Evolutionary conservation across 1,140 invertebrate species (phyloP), one percentile per base, ranked within the genome.

Genomic region (Acromyrmex echinatior): DNA sequence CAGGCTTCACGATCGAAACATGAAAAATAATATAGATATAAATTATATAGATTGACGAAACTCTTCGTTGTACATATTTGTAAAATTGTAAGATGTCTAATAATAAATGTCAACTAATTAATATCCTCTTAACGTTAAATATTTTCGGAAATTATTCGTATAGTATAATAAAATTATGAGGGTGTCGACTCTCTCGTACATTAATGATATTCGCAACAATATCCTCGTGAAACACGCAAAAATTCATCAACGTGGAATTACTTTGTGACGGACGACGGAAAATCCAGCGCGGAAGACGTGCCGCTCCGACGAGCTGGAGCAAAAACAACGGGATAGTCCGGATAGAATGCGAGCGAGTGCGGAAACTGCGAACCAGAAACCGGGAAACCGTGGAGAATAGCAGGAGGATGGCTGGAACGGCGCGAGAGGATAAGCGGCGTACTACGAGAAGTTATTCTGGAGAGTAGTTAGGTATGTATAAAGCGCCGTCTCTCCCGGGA

Each of bases 391-490:
- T 84, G 80, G 80, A 84, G 80, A 84, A 84, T 76, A 21, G 79
- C 31, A 45, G 70, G 80, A 51, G 70, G 31, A 70, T 35, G 60
- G 58, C 62, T 60, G 49, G 25, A 79, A 45, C 39, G 56, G 80
- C 28, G 80, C 39, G 56, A 62, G 79, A 70, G 80, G 70, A 84
- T 84, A 84, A 84, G 80, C 80, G 70, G 39, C 39, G 56, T 35
- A 12, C 49, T 82, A 74, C n/a, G 80, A 62, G 56, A 84, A 84
- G 70, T 84, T 84, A 84, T 84, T 84, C 80, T 51, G 56, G 25
- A 84, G 70, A 56, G n/a, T 84, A 84, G 80, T 84, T 76, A 82
- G 68, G 35, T 82, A 86, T 80, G 71, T 85, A 90, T 88, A 90
- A 86, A 88, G 77, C 78, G 65, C 53, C 76, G 77, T 81, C 74